phyloP scores from a whole-genome alignment of 2,113 vertebrate genomes.

The Litocranius walleri region DNA sequence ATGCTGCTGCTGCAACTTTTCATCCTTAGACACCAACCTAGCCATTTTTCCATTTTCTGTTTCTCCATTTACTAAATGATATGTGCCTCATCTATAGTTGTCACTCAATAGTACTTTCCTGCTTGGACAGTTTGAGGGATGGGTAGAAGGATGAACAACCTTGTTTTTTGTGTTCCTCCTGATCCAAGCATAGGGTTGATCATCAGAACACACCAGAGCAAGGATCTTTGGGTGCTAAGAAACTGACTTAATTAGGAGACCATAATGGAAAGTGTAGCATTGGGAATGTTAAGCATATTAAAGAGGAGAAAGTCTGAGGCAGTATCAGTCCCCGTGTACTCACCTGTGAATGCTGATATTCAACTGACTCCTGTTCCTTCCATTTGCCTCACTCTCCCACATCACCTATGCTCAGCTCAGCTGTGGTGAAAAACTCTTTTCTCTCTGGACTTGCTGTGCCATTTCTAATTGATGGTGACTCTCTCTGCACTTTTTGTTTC shows the following conservation, averaged over 20 bases:
- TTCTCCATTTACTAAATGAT: neutral
- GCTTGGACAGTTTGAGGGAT: neutral
- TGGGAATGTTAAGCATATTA: neutral
- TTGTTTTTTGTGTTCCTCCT: neutral
- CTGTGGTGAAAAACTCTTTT: neutral
- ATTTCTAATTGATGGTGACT: neutral
- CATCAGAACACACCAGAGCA: neutral
- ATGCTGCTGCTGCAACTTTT: neutral
- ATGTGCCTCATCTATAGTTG: neutral
- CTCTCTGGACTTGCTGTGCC: neutral
- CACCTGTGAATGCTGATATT: neutral
- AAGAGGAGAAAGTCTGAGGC: neutral
- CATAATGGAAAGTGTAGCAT: neutral
- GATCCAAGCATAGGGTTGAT: neutral
- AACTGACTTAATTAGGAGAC: neutral
- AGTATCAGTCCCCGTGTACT: fast-evolving
- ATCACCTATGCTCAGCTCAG: neutral
- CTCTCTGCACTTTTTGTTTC: neutral
- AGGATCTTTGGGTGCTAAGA: neutral
- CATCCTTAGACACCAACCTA: neutral
- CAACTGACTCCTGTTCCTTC: neutral
- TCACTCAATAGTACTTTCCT: neutral
- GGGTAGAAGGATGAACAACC: neutral
- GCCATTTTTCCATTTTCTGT: neutral
- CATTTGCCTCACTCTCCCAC: too few species aligned